A percentile compares a stretch with the other conserved stretches of the same genome.
phyloP scores from a whole-genome alignment of 2,888 invertebrate species.

The Cheilosia urbana region DNA sequence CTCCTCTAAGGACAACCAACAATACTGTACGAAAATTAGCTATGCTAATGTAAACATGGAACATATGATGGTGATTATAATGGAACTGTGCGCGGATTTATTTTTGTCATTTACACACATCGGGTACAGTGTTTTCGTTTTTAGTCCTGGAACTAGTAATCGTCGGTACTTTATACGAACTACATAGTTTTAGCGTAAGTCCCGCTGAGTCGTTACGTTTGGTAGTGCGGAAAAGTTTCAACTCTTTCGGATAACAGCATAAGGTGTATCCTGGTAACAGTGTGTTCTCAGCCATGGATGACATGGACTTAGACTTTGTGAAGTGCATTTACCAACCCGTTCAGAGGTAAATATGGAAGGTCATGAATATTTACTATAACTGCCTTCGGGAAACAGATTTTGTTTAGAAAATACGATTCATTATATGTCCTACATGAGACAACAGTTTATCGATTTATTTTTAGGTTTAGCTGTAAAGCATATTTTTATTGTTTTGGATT shows the following conservation, averaged over 20 bases:
- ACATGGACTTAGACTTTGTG: constrained; percentile 74
- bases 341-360: constrained; percentile 21
- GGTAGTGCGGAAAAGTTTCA: constrained; percentile 39
- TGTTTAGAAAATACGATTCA: no score
- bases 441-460: no score
- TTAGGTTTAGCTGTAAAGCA: no score
- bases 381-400: background rate
- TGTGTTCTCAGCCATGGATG: constrained; percentile 47
- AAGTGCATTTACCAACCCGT: constrained; percentile 73
- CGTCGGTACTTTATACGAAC: constrained; percentile 53
- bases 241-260: background rate
- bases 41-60: constrained; percentile 55
- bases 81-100: constrained; percentile 40
- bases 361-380: background rate
- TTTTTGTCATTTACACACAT: constrained; percentile 55
- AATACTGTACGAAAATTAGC: constrained; percentile 8
- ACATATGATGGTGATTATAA: constrained; percentile 61
- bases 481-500: no score
- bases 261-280: background rate
- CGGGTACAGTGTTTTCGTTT: constrained; percentile 22
- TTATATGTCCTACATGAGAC: no score
- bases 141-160: constrained; percentile 65
- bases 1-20: constrained; percentile 4
- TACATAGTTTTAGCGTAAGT: constrained; percentile 47
- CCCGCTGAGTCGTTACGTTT: constrained; percentile 16